Evolutionary conservation across 2,113 vertebrate genomes (phyloP).

Genomic region (Excalfactoria chinensis): DNA sequence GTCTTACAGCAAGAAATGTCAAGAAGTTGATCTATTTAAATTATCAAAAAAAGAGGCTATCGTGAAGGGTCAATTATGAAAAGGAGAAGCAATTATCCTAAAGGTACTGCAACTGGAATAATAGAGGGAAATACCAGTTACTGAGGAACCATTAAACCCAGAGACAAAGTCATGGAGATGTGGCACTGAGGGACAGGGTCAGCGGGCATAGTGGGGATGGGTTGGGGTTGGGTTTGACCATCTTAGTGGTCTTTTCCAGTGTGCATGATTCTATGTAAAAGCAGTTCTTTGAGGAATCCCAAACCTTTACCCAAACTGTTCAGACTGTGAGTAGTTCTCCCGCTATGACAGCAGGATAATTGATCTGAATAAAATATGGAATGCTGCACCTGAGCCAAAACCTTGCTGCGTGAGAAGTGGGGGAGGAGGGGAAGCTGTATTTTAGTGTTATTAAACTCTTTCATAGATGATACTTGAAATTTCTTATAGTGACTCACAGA

Average conservation of each 20-base stretch:
- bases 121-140: background rate
- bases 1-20: background rate
- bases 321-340: background rate
- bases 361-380: background rate
- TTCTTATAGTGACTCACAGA: background rate
- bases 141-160: background rate
- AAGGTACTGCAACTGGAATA: background rate
- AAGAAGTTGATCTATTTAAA: slow-evolving; percentile 1
- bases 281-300: background rate
- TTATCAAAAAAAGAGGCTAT: background rate
- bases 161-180: background rate
- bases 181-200: no score
- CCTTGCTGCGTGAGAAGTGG: background rate
- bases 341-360: background rate
- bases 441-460: background rate
- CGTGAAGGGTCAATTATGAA: background rate
- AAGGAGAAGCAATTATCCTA: background rate
- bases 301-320: background rate
- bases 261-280: background rate
- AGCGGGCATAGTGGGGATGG: no score
- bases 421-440: background rate
- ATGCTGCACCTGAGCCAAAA: background rate
- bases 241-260: no score
- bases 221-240: no score
- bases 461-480: background rate